Percentiles rank a stretch among this genome's conserved stretches.
These are phyloP conservation scores for Dolichomitus sp. DNA, from an alignment of 2,888 invertebrate genomes.

Conservation along the genomic window DNA sequence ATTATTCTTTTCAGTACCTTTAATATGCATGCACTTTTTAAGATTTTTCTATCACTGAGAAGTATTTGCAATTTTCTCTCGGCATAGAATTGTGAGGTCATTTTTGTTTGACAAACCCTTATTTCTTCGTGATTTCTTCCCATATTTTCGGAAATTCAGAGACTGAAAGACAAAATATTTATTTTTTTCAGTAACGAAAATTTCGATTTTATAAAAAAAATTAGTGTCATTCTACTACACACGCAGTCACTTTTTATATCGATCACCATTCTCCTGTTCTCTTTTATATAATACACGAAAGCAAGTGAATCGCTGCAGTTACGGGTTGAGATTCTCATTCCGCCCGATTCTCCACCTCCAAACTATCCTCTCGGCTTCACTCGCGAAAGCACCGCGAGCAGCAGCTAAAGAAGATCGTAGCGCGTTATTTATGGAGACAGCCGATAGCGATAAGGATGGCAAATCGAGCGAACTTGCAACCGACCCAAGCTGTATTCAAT, in stretches of 20 bases:
- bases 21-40: too few relatives aligned
- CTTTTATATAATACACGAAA: conserved; percentile 44
- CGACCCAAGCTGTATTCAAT: conserved; percentile 82
- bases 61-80: too few relatives aligned
- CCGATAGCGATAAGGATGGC: conserved; percentile 80
- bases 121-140: too few relatives aligned
- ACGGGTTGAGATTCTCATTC: conserved; percentile 47
- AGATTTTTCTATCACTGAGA: too few relatives aligned
- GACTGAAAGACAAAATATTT: background rate
- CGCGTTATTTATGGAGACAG: conserved; percentile 79
- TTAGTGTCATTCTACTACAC: background rate
- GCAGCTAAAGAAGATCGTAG: conserved; percentile 70
- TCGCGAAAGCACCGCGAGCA: conserved; percentile 54
- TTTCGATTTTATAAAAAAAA: background rate
- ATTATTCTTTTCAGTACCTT: too few relatives aligned
- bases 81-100: too few relatives aligned
- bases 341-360: conserved; percentile 23
- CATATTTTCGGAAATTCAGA: too few relatives aligned
- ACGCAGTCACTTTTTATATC: background rate
- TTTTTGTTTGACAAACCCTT: too few relatives aligned
- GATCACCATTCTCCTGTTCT: conserved; percentile 15
- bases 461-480: conserved; percentile 81
- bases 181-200: background rate
- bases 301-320: conserved; percentile 53
- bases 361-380: conserved; percentile 27